phyloP scores from a whole-genome alignment of 2,113 vertebrate genomes.

The Chlorodrepanis virens region DNA sequence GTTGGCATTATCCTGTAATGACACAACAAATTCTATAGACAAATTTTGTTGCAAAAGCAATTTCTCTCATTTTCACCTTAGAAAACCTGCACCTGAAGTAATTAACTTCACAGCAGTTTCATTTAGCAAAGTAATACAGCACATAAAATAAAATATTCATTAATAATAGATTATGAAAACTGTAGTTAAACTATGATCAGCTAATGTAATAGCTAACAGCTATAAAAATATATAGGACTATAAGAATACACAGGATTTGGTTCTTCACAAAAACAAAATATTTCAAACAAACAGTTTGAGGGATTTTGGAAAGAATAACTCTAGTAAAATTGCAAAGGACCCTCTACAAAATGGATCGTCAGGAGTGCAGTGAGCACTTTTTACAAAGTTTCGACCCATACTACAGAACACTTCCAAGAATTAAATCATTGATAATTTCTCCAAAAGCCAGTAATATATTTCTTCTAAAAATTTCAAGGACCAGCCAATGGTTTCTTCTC shows the following conservation, averaged over 20 bases:
- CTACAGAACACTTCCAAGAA: not conserved
- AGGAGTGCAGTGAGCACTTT: not conserved
- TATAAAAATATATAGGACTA: not conserved
- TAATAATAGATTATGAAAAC: constrained; percentile 63
- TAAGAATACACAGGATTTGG: not conserved
- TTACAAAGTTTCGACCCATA: not conserved
- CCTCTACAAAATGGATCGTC: not conserved
- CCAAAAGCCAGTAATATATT: not conserved
- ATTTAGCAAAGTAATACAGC: constrained; percentile 46
- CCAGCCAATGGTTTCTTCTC: not conserved
- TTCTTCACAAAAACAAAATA: not conserved
- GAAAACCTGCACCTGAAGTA: constrained; percentile 32
- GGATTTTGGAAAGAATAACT: not conserved
- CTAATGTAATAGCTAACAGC: constrained; percentile 15
- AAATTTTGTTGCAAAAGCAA: constrained; percentile 42
- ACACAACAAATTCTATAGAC: constrained; percentile 31
- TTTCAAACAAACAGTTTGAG: not conserved
- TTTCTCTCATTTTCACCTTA: constrained; percentile 58
- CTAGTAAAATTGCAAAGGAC: not conserved
- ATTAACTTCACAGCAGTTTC: constrained; percentile 71
- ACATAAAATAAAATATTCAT: constrained; percentile 60
- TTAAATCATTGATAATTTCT: not conserved
- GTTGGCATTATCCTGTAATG: constrained; percentile 26
- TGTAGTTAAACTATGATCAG: constrained; percentile 51
- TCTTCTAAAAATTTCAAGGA: not conserved